Base-by-base conservation (phyloP, 2,888 invertebrate species). In the Campoletis raptor region DNA sequence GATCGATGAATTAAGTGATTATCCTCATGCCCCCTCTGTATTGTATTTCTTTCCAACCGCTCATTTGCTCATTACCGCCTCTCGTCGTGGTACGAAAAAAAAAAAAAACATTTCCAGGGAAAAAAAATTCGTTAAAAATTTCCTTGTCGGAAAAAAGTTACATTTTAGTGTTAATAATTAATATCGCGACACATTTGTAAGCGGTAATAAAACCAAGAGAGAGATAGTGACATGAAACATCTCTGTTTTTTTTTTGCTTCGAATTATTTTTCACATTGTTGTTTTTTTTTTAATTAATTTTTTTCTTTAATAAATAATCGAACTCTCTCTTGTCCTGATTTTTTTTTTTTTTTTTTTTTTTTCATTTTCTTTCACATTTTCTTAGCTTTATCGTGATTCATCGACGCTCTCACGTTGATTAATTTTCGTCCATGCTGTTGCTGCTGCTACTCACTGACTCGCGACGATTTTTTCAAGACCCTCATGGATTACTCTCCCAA, bases 401-500 rank as follows among this genome's bases (percentile, higher is more conserved):
- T 61, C 61, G 30, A 36, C 10, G 52, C 72, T 54, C 36, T 36
- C 10, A 57, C 40, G 21, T 42, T 73, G 42, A 69, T 54, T 15
- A 72, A 37, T 61, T 24, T 69, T 54, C 76, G 40, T 52, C 37
- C 61, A 40, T 77, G 76, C 61, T 36, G 21, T 9, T 18, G 74
- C 69, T 45, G 67, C 37, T 57, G 57, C 45, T 78, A 67, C 57
- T 48, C 54, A 76, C 36, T 64, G 21, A 52, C 78, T 57, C 67
- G 52, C 72, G n/a, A n/a, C 52, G 52, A 3, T n/a, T 52, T 5
- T 7, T 15, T 64, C 30, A 37, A 21, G 73, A 42, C 18, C 52
- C 64, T 90, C 92, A 94, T 74, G 94, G 93, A 86, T 92, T 93
- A 91, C 93, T 94, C 89, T 94, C 94, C 94, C 94, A 94, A 87